Conservation (phyloP, 2,797 vertebrate genomes). For the Rhinogobio ventralis region DNA sequence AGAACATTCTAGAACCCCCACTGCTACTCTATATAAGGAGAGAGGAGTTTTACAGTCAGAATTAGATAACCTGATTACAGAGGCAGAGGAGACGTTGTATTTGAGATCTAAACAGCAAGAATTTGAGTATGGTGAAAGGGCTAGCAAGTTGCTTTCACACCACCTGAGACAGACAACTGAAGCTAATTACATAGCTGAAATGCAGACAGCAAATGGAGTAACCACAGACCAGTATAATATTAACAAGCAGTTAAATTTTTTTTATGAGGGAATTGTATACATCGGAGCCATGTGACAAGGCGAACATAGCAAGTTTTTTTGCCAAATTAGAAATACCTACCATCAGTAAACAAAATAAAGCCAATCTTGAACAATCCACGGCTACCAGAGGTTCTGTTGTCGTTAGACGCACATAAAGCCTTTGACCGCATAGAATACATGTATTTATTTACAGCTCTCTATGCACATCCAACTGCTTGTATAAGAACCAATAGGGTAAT, state of each 20-base stretch:
- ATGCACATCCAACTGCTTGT: background rate
- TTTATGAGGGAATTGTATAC: constrained; percentile 19
- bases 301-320: background rate
- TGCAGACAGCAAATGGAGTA: background rate
- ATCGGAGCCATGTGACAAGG: background rate
- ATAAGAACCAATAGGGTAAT: background rate
- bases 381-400: background rate
- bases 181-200: background rate
- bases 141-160: constrained; percentile 8
- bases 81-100: constrained; percentile 4
- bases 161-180: background rate
- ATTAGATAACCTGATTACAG: constrained; percentile 23
- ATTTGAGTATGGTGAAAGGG: constrained; percentile 28
- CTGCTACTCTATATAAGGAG: background rate
- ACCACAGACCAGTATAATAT: constrained; percentile 3
- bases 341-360: background rate
- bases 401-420: background rate
- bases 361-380: background rate
- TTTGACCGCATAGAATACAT: background rate
- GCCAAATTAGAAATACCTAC: background rate
- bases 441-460: background rate
- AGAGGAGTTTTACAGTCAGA: constrained; percentile 28
- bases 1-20: background rate
- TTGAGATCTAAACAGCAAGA: background rate
- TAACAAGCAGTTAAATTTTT: constrained; percentile 11